These are phyloP conservation scores for Pelecanoides urinatrix DNA, from an alignment of 2,113 vertebrate species.

Conservation along the genomic window DNA sequence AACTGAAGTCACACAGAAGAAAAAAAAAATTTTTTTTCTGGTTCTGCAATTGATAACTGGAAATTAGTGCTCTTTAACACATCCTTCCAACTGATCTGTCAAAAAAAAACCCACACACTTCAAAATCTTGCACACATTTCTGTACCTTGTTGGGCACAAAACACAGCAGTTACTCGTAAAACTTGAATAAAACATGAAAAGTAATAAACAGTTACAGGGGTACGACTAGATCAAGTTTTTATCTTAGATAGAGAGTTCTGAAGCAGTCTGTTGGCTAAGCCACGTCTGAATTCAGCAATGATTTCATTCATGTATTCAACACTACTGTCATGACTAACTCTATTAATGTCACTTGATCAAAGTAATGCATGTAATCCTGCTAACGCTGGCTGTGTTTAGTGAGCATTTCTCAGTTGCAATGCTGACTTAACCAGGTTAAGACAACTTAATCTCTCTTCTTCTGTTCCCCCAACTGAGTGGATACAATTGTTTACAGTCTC, in stretches of 20 bases:
- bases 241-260: background rate
- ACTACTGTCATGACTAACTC: background rate
- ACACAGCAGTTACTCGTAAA: background rate
- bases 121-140: background rate
- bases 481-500: background rate
- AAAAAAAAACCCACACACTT: background rate
- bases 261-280: background rate
- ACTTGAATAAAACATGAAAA: background rate
- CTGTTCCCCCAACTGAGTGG: background rate
- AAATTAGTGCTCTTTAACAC: background rate
- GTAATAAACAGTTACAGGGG: background rate
- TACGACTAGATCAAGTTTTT: background rate
- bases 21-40: background rate
- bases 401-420: constrained; percentile 23
- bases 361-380: background rate
- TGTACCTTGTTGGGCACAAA: background rate
- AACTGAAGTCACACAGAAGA: background rate
- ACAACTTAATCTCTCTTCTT: background rate
- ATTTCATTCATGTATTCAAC: background rate
- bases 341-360: constrained; percentile 37
- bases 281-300: background rate
- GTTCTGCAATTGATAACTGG: background rate
- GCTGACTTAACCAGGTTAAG: constrained; percentile 57
- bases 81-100: background rate
- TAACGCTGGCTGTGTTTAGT: background rate